Base-by-base conservation (phyloP, 2,888 invertebrate genomes). In the Mimumesa dahlbomi region DNA sequence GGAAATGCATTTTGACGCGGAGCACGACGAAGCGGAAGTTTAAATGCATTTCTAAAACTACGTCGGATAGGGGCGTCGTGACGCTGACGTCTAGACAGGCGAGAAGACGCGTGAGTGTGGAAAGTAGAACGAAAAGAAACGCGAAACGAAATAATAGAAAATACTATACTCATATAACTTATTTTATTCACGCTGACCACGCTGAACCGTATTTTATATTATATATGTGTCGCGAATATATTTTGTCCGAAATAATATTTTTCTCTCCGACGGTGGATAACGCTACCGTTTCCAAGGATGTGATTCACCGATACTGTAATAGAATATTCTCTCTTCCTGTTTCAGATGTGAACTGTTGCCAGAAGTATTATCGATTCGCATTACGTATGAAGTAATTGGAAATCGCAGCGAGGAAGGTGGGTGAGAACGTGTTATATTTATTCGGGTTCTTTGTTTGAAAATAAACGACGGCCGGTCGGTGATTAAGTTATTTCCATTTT, bases 331-430 rank as follows among this genome's bases (percentile, higher is more conserved):
- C 18, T 67, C 50, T 75, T 67, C 75, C 71, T 84, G 81, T 84
- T 84, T 65, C 81, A 84, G 84, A 79, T 82, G 82, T 77, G 80
- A 78, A 84, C 79, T 81, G 76, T 82, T 81, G 79, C 83, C 83
- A 81, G 82, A 81, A 82, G 81, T 82, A 82, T 82, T 84, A 82
- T 79, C 81, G 82, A 83, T 79, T 82, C 81, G 76, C 82, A 75
- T 83, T 83, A 79, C 79, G 81, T 74, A 75, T 74, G 77, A 80
- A 78, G 74, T 79, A 67, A 79, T 77, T 72, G 78, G 83, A 79
- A 75, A 82, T 81, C 79, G 77, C 78, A 77, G 76, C 48, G 74
- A 77, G 63, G 78, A 78, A 76, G 79, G 84, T 84, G 72, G 82
- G 84, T 34, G 7, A 25, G 7, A 25, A 25, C 25, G 25, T 25